These are phyloP conservation scores for Lophius americanus DNA, from an alignment of 2,797 vertebrate species.

Conservation along the genomic window DNA sequence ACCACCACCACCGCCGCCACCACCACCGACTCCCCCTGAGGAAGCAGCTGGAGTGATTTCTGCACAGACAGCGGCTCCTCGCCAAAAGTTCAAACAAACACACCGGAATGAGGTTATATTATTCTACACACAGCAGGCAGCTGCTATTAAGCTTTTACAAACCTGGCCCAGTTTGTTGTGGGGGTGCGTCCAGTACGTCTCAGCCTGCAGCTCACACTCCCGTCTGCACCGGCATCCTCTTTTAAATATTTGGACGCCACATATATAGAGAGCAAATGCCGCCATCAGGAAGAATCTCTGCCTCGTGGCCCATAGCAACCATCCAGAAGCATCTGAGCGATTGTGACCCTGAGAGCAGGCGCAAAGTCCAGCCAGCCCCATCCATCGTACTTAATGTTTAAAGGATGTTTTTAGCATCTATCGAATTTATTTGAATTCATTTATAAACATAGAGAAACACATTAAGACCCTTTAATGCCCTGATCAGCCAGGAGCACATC, in stretches of 20 bases:
- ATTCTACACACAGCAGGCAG: slow-evolving; percentile 43
- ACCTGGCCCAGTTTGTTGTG: slow-evolving; percentile 41
- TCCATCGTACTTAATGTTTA: neutral
- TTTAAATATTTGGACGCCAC: slow-evolving; percentile 38
- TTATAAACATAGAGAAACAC: no score
- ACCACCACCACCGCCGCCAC: no score
- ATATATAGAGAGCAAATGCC: slow-evolving; percentile 36
- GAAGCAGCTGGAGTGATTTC: slow-evolving; percentile 24
- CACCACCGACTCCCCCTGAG: slow-evolving; percentile 2
- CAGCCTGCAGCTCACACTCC: slow-evolving; percentile 21
- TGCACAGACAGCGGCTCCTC: slow-evolving; percentile 14
- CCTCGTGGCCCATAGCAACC: slow-evolving; percentile 32
- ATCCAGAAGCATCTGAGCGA: slow-evolving; percentile 25
- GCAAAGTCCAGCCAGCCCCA: neutral
- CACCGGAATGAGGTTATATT: slow-evolving; percentile 32
- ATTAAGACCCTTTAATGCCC: no score
- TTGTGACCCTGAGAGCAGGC: slow-evolving; percentile 22
- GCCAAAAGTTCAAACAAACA: slow-evolving; percentile 33
- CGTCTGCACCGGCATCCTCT: slow-evolving; percentile 29
- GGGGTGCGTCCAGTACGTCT: slow-evolving; percentile 13
- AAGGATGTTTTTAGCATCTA: neutral
- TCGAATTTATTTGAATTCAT: no score
- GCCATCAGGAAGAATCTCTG: slow-evolving; percentile 45
- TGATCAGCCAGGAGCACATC: no score
- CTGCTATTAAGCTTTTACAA: slow-evolving; percentile 42